Evolutionary conservation across 2,888 invertebrate species (phyloP).

Genomic region (Machimus rusticus): DNA sequence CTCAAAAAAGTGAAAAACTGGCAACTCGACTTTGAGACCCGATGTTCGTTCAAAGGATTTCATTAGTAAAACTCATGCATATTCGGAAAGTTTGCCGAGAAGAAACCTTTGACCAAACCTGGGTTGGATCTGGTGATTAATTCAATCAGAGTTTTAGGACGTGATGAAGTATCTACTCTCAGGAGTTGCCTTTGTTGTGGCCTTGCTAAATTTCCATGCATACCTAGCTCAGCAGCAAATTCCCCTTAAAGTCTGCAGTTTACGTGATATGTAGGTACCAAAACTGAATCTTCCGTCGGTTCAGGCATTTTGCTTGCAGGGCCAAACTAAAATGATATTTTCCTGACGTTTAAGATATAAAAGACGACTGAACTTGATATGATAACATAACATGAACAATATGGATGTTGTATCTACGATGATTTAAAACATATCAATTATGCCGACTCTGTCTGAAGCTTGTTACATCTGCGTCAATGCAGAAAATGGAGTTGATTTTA

Average conservation of each 20-base stretch:
- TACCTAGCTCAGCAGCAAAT: neutral
- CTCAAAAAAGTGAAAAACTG: constrained; percentile 13
- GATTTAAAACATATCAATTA: constrained; percentile 9
- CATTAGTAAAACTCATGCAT: constrained; percentile 37
- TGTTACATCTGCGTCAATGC: neutral
- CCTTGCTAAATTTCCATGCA: neutral
- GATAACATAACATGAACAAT: neutral
- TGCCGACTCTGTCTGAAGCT: neutral
- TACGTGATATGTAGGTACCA: neutral
- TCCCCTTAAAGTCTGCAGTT: neutral
- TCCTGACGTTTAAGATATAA: neutral
- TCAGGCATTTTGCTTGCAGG: neutral
- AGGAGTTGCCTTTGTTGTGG: constrained; percentile 7
- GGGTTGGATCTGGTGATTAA: constrained; percentile 41
- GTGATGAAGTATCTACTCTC: constrained; percentile 40
- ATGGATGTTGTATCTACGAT: neutral
- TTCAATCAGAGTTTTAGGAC: constrained; percentile 45
- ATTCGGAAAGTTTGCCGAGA: constrained; percentile 35
- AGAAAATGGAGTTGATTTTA: neutral
- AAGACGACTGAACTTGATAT: neutral
- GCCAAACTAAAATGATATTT: neutral
- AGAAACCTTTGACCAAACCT: constrained; percentile 38
- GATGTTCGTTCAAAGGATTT: constrained; percentile 25
- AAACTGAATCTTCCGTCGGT: neutral
- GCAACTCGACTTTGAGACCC: neutral